Conservation (phyloP, 2,797 vertebrate genomes). For the Triplophysa bombifrons region DNA sequence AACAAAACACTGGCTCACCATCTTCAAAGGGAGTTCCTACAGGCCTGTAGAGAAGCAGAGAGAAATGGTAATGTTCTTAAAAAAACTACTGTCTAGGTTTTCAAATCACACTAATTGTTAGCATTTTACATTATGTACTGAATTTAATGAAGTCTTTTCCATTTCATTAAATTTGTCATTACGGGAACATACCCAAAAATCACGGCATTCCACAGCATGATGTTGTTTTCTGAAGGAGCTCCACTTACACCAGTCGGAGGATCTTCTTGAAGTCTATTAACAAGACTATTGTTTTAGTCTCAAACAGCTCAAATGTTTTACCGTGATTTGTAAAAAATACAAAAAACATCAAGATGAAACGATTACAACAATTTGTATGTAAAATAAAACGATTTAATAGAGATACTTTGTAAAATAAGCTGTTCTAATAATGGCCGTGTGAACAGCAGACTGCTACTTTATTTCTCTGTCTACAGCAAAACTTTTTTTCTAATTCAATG, state of each 20-base stretch:
- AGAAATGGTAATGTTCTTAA: background rate
- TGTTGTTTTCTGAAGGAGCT: conserved; percentile 98
- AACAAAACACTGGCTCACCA: conserved; percentile 79
- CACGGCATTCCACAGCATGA: conserved; percentile 99
- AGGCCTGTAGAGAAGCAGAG: conserved; percentile 81
- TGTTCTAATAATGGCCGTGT: background rate
- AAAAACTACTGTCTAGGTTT: background rate
- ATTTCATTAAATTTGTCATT: conserved; percentile 28
- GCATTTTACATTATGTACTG: background rate
- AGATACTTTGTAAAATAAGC: background rate
- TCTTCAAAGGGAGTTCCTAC: conserved; percentile 99
- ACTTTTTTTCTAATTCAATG: background rate
- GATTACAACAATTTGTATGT: too few relatives aligned
- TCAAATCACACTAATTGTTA: background rate
- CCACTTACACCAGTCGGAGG: conserved; percentile 98
- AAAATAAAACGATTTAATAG: background rate
- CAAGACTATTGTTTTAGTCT: conserved; percentile 5
- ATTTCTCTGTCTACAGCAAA: background rate
- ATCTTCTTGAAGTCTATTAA: conserved; percentile 93
- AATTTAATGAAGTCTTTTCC: background rate
- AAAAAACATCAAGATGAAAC: background rate
- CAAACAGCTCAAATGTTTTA: background rate
- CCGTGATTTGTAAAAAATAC: background rate
- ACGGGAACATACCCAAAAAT: conserved; percentile 91
- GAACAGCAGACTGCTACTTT: background rate